Evolutionary conservation across 2,888 invertebrate species (phyloP), one percentile per base, ranked within the genome.

Genomic region (Spisula subtruncata): DNA sequence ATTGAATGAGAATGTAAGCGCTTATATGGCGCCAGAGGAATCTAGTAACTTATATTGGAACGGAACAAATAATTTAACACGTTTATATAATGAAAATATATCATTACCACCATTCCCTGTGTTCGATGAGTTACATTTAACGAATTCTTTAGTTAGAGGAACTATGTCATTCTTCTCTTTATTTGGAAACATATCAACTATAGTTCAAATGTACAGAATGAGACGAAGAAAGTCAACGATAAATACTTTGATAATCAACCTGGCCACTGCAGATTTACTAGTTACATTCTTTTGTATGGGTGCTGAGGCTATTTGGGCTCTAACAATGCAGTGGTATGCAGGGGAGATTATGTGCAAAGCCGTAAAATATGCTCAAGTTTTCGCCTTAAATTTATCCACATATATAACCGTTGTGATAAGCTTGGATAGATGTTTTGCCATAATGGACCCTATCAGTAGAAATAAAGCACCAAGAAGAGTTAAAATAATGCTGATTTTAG

Each of bases 331-430:
- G 91, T 98, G 98, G 98, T 97, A 98, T 81, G 98, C 98, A 20
- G 98, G 98, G 1, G 98, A 98, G 95, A 96, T 97, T 16, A 97
- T 97, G 79, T 98, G 98, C 97, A 98, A 98, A 97, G 93, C 98
- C 86, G 98, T 98, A 95, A 98, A 98, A 96, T 98, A 98, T 93
- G 97, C 98, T 82, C 98, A 98, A 97, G 95, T 98, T 98, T 98
- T 98, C 95, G 98, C 98, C 84, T 97, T 98, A 85, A 98, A 98
- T 96, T 97, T 98, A 92, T 98, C 98, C 90, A 98, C 98, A 0
- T 98, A 98, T 96, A 97, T 98, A 71, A 97, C 98, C 41, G 98
- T 98, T 54, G 97, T 98, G 81, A 98, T 98, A 94, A 98, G 98
- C 18, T 97, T 98, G 80, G 98, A 98, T 95, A 97, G 98, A 87